Conservation (phyloP, 37 sponge, comb jelly and placozoan species). For the Geodia barretti region DNA sequence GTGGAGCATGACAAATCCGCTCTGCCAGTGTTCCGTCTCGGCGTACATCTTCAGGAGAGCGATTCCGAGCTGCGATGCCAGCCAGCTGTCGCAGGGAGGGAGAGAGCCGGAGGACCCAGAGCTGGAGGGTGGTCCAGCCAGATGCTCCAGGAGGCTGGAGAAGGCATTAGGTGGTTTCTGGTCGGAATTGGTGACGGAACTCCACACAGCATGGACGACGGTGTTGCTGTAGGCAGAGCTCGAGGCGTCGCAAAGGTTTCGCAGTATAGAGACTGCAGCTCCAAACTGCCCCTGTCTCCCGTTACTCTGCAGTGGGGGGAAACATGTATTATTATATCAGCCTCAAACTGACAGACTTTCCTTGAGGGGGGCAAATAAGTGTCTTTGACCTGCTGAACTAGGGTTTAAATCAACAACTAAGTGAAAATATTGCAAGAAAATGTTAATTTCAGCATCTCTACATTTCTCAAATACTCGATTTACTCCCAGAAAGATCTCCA, state of each 20-base stretch:
- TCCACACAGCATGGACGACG: conserved; percentile 24
- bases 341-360: too few species aligned
- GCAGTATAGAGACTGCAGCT: conserved; percentile 29
- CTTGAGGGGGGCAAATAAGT: too few species aligned
- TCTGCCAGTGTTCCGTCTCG: conserved; percentile 19
- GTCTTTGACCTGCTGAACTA: too few species aligned
- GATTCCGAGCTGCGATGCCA: conserved; percentile 23
- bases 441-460: neutral
- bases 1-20: conserved; percentile 47
- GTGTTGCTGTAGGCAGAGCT: neutral
- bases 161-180: conserved; percentile 23
- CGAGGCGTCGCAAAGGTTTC: neutral
- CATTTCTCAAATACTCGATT: too few species aligned
- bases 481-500: too few species aligned
- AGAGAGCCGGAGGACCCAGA: neutral
- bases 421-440: too few species aligned
- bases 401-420: too few species aligned
- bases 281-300: conserved; percentile 35
- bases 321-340: neutral
- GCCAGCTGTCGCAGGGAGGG: conserved; percentile 24
- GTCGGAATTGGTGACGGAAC: conserved; percentile 1
- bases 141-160: conserved; percentile 6
- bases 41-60: conserved; percentile 15
- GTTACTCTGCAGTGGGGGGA: conserved; percentile 8
- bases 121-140: neutral